phyloP scores from a whole-genome alignment of 2,888 invertebrate species.

The Pachydiplax longipennis region DNA sequence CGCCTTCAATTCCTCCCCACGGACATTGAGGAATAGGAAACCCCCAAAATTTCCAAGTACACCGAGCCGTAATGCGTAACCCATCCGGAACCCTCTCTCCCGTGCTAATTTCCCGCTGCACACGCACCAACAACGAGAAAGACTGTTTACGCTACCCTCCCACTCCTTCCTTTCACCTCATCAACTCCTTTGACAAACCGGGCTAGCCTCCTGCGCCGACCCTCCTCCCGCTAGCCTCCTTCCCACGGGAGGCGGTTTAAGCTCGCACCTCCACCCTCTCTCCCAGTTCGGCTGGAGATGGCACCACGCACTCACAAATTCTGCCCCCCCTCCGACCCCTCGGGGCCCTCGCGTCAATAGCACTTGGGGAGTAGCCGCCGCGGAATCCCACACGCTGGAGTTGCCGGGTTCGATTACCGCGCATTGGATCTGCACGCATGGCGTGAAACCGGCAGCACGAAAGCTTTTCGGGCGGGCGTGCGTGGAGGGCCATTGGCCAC shows the following conservation, averaged over 20 bases:
- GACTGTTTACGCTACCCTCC: slow-evolving; percentile 5
- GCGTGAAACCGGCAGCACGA: not conserved
- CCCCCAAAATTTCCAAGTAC: not conserved
- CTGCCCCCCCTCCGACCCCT: not conserved
- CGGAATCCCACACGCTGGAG: not conserved
- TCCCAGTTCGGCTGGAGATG: slow-evolving; percentile 44
- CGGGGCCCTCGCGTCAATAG: not conserved
- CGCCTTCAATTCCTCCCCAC: not conserved
- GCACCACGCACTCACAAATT: slow-evolving; percentile 37
- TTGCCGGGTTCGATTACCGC: slow-evolving; percentile 8
- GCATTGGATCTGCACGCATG: not conserved
- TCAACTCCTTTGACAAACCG: slow-evolving; percentile 43
- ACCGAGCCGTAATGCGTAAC: not conserved
- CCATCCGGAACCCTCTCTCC: not conserved
- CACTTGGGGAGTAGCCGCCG: not conserved
- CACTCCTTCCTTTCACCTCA: slow-evolving; percentile 41
- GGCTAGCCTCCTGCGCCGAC: slow-evolving; percentile 39
- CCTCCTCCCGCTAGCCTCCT: slow-evolving; percentile 11
- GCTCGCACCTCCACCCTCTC: slow-evolving; percentile 1
- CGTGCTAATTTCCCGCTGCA: not conserved
- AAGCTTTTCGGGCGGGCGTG: not conserved
- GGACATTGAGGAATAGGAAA: not conserved
- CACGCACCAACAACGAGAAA: not conserved
- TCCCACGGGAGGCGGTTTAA: slow-evolving; percentile 33
- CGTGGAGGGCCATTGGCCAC: not conserved